These are phyloP conservation scores for Leuctra nigra DNA, from an alignment of 2,888 invertebrate species.

Conservation along the genomic window DNA sequence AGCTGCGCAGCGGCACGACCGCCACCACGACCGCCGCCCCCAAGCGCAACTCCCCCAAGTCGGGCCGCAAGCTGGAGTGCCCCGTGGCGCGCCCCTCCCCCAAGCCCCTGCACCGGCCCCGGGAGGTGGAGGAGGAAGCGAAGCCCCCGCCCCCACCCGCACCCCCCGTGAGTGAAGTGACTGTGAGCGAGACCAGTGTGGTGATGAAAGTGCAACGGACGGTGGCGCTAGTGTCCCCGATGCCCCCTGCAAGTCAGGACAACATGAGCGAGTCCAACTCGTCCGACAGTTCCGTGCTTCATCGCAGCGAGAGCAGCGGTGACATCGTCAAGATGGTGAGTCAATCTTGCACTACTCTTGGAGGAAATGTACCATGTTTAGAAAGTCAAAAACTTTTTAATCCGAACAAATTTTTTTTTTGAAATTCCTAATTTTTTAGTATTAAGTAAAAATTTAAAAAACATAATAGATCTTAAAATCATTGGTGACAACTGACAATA, in stretches of 20 bases:
- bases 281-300: slow-evolving; percentile 66
- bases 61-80: neutral
- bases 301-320: slow-evolving; percentile 59
- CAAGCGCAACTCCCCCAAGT: slow-evolving; percentile 33
- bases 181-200: slow-evolving; percentile 85
- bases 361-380: neutral
- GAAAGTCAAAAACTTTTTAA: neutral
- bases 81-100: slow-evolving; percentile 10
- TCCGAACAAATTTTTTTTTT: too few relatives aligned
- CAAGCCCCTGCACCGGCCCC: slow-evolving; percentile 1
- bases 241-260: slow-evolving; percentile 55
- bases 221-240: slow-evolving; percentile 64
- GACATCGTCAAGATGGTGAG: slow-evolving; percentile 38
- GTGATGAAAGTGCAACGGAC: slow-evolving; percentile 29
- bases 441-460: too few relatives aligned
- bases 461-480: too few relatives aligned
- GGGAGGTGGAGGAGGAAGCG: neutral
- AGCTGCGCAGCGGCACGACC: slow-evolving; percentile 20
- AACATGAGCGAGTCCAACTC: slow-evolving; percentile 64
- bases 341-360: too few relatives aligned
- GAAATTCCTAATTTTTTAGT: too few relatives aligned
- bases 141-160: neutral
- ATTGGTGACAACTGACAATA: too few relatives aligned
- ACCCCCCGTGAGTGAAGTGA: slow-evolving; percentile 35
- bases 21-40: slow-evolving; percentile 3